Evolutionary conservation across 2,888 invertebrate genomes (phyloP).

Genomic region (Yponomeuta cagnagella): DNA sequence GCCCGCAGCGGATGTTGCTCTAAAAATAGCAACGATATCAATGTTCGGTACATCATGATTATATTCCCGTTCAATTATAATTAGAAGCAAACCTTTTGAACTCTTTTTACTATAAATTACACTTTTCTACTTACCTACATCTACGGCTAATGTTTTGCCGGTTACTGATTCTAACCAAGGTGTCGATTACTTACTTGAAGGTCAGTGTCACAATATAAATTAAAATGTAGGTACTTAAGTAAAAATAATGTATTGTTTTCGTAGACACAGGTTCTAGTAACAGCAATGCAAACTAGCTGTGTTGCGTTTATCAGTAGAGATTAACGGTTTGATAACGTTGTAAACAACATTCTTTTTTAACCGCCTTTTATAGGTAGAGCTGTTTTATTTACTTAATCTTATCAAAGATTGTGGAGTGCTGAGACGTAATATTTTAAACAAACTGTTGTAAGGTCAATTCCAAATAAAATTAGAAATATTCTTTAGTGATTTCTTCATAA

Average conservation of each 20-base stretch:
- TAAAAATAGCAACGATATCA: neutral
- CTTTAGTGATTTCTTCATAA: no score
- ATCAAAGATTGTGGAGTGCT: neutral
- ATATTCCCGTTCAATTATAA: neutral
- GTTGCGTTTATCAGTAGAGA: conserved; percentile 38
- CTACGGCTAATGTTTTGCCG: no score
- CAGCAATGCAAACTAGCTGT: conserved; percentile 14
- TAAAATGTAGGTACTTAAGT: no score
- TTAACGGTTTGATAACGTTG: conserved; percentile 47
- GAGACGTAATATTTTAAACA: neutral
- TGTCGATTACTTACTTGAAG: no score
- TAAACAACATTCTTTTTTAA: conserved; percentile 33
- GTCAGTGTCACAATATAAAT: no score
- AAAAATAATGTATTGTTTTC: no score
- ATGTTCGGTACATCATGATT: neutral
- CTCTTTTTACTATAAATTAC: no score
- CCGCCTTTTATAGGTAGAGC: neutral
- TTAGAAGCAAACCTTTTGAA: no score
- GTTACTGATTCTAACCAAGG: no score
- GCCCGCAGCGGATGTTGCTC: neutral
- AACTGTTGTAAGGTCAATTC: no score
- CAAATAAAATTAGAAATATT: no score
- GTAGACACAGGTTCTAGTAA: neutral
- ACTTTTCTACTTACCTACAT: no score
- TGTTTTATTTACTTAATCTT: neutral